A percentile compares a stretch with the other conserved stretches of the same genome.
Evolutionary conservation across 2,888 invertebrate species (phyloP).

Genomic region (Lochmaea crataegi): DNA sequence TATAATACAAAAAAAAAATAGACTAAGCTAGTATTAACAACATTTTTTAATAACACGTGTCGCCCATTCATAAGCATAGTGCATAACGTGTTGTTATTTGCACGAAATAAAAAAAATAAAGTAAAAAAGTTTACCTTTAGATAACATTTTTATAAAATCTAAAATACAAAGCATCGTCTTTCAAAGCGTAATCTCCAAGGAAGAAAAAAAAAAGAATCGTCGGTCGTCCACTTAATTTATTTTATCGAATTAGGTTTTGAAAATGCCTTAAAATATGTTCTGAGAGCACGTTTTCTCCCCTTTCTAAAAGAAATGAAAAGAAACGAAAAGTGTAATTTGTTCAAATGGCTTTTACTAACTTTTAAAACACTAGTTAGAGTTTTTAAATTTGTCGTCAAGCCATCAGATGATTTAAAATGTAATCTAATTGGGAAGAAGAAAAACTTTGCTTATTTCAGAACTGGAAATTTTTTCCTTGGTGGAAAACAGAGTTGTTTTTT

Average conservation of each 20-base stretch:
- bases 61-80: slow-evolving; percentile 34
- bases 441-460: slow-evolving; percentile 41
- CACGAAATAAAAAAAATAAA: slow-evolving; percentile 31
- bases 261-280: slow-evolving; percentile 61
- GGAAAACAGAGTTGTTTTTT: neutral
- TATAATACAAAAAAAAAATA: slow-evolving; percentile 30
- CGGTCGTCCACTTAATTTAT: slow-evolving; percentile 50
- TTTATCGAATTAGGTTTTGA: slow-evolving; percentile 57
- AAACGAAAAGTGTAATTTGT: slow-evolving; percentile 65
- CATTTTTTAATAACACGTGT: slow-evolving; percentile 39
- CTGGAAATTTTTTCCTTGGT: neutral
- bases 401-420: slow-evolving; percentile 56
- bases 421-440: slow-evolving; percentile 58
- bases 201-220: slow-evolving; percentile 49
- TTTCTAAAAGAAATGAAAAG: slow-evolving; percentile 63
- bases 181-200: slow-evolving; percentile 44
- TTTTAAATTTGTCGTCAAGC: slow-evolving; percentile 63
- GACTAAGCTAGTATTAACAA: slow-evolving; percentile 30
- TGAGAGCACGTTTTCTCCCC: slow-evolving; percentile 48
- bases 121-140: neutral
- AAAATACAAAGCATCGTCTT: slow-evolving; percentile 6
- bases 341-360: slow-evolving; percentile 65
- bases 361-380: slow-evolving; percentile 66
- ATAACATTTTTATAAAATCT: neutral
- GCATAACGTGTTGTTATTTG: slow-evolving; percentile 41